phyloP scores from a whole-genome alignment of 2,888 invertebrate species.

The Sinhomidia bicolor region DNA sequence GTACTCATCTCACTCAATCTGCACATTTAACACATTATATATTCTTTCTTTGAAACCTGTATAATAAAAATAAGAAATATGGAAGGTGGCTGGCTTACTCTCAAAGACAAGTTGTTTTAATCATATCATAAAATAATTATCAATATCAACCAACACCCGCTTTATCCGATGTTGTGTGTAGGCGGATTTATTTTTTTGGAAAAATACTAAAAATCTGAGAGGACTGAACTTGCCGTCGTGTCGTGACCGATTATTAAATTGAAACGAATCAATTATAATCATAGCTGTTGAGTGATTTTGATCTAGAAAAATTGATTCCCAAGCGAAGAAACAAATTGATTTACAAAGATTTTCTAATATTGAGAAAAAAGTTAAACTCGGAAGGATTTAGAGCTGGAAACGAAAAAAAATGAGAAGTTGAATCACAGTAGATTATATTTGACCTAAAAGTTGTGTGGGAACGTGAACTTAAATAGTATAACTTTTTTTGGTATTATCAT shows the following conservation, averaged over 20 bases:
- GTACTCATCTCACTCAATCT: conserved; percentile 70
- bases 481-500: conserved; percentile 11
- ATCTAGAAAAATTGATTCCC: background rate
- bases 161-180: conserved; percentile 42
- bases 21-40: conserved; percentile 42
- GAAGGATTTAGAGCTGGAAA: conserved; percentile 7
- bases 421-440: conserved; percentile 57
- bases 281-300: conserved; percentile 7
- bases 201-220: conserved; percentile 39
- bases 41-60: conserved; percentile 62
- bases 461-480: conserved; percentile 15
- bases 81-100: conserved; percentile 72
- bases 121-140: conserved; percentile 6
- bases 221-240: conserved; percentile 71
- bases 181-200: background rate
- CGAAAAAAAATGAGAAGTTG: conserved; percentile 37
- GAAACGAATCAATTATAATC: background rate
- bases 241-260: conserved; percentile 46
- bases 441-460: conserved; percentile 41
- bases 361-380: background rate
- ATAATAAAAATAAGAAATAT: conserved; percentile 68
- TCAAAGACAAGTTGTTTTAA: conserved; percentile 50
- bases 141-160: conserved; percentile 25
- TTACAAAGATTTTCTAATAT: background rate
- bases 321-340: background rate